These are phyloP conservation scores for Drosophila cardini DNA, from an alignment of 1,140 invertebrate genomes.

Conservation along the genomic window DNA sequence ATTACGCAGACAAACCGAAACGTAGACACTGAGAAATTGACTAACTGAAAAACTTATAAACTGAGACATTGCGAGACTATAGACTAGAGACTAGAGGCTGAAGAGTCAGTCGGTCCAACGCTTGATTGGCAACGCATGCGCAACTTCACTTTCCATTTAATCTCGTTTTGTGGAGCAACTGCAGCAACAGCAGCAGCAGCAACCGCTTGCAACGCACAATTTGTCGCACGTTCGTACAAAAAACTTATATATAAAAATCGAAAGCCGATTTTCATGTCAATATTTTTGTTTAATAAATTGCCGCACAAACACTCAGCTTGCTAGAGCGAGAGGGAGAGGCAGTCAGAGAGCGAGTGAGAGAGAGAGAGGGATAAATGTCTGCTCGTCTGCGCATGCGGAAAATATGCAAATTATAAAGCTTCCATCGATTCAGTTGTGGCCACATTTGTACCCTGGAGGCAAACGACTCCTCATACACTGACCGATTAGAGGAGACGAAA, in stretches of 20 bases:
- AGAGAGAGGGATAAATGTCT: conserved; percentile 3
- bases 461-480: conserved; percentile 51
- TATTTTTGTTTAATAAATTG: conserved; percentile 80
- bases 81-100: too few species aligned
- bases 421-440: conserved; percentile 24
- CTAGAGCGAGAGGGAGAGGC: background rate
- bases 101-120: conserved; percentile 15
- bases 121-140: conserved; percentile 73
- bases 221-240: conserved; percentile 69
- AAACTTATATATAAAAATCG: conserved; percentile 53
- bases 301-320: background rate
- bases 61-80: conserved; percentile 7
- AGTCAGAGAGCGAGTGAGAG: background rate
- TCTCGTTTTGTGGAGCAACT: conserved; percentile 72
- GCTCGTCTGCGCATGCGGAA: conserved; percentile 74
- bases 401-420: conserved; percentile 76
- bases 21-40: background rate
- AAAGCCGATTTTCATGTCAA: conserved; percentile 83
- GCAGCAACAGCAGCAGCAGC: conserved; percentile 17
- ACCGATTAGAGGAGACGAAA: conserved; percentile 77
- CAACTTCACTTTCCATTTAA: conserved; percentile 83
- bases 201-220: conserved; percentile 57
- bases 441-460: conserved; percentile 26
- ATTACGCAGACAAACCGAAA: conserved; percentile 72
- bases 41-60: conserved; percentile 12